Conservation (phyloP, 2,888 invertebrate genomes). For the Lomographa bimaculata region DNA sequence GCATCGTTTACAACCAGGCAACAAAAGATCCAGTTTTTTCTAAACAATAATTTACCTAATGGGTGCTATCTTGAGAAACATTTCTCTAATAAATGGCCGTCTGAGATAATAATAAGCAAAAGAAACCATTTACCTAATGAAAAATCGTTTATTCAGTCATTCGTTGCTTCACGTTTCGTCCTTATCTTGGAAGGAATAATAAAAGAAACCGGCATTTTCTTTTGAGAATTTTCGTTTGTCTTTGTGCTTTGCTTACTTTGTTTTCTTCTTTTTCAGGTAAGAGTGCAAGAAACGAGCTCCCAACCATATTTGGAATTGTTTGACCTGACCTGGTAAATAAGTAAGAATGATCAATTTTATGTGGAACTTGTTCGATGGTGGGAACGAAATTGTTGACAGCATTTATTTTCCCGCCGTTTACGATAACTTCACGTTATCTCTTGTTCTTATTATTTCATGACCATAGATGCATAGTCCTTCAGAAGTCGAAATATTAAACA, state of each 20-base stretch:
- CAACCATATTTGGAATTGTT: no score
- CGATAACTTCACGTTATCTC: no score
- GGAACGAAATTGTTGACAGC: no score
- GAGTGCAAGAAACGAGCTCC: no score
- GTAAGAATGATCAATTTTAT: no score
- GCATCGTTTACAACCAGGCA: conserved; percentile 3
- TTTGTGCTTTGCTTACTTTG: background rate
- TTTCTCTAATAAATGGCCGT: conserved; percentile 46
- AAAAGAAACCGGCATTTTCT: conserved; percentile 6
- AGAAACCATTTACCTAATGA: conserved; percentile 35
- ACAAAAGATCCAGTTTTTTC: conserved; percentile 10
- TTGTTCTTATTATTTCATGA: no score
- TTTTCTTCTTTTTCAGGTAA: conserved; percentile 21
- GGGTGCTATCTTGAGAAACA: conserved; percentile 34
- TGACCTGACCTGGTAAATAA: no score
- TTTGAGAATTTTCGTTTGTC: conserved; percentile 6
- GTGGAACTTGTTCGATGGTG: no score
- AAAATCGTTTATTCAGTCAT: conserved; percentile 30
- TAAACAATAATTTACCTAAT: conserved; percentile 39
- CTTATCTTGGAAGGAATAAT: conserved; percentile 13
- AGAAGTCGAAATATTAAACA: no score
- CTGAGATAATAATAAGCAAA: conserved; percentile 35
- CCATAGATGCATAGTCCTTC: no score
- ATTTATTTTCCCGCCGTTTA: no score
- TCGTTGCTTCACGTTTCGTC: conserved; percentile 19